Evolutionary conservation across 2,888 invertebrate genomes (phyloP).

Genomic region (Eueremaeus valkanovi): DNA sequence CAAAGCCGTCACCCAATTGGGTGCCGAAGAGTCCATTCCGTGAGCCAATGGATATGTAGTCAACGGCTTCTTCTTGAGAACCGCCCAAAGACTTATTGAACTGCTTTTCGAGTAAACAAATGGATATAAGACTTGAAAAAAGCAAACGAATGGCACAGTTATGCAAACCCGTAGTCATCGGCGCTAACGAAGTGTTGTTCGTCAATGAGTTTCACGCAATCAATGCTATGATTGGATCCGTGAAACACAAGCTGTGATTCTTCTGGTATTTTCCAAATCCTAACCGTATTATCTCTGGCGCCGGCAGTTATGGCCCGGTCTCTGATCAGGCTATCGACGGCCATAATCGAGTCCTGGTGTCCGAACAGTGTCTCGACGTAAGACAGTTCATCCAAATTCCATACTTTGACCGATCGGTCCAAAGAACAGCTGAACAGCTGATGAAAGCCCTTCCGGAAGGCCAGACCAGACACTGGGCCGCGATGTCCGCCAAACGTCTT

Average conservation of each 20-base stretch:
- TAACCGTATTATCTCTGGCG: constrained; percentile 75
- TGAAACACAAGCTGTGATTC: constrained; percentile 94
- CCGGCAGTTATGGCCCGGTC: constrained; percentile 86
- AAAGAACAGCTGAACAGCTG: constrained; percentile 64
- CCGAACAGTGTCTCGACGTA: constrained; percentile 94
- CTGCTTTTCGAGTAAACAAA: constrained; percentile 50
- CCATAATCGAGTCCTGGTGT: constrained; percentile 79
- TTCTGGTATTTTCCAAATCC: constrained; percentile 95
- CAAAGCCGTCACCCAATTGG: constrained; percentile 82
- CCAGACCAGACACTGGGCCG: constrained; percentile 60
- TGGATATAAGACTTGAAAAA: not conserved
- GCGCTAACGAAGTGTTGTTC: constrained; percentile 91
- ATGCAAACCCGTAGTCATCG: constrained; percentile 79
- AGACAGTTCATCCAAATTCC: constrained; percentile 88
- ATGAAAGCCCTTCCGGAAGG: constrained; percentile 78
- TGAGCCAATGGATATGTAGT: constrained; percentile 68
- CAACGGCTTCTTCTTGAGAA: constrained; percentile 79
- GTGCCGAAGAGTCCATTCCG: constrained; percentile 58
- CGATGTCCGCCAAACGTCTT: constrained; percentile 66
- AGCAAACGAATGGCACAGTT: constrained; percentile 35
- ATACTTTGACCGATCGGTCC: constrained; percentile 71
- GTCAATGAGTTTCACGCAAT: constrained; percentile 81
- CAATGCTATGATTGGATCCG: constrained; percentile 75
- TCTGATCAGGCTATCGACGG: constrained; percentile 72
- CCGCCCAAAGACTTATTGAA: constrained; percentile 73